Base-by-base conservation (phyloP, 2,888 invertebrate genomes). In the Synanthedon myopaeformis region DNA sequence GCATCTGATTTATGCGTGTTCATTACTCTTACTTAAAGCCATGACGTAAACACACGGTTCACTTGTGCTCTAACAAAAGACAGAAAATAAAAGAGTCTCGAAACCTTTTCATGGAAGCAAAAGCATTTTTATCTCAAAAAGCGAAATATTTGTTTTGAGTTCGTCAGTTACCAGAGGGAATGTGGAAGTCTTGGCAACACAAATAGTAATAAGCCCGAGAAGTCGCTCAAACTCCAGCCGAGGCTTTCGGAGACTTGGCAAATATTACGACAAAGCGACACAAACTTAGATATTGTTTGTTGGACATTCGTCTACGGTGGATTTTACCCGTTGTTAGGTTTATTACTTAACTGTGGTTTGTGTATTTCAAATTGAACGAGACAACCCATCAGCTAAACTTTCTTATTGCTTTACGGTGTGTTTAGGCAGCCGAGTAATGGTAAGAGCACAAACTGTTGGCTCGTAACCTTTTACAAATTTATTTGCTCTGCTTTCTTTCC, bases 201-300 rank as follows among this genome's bases (percentile, higher is more conserved):
- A 82, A 82, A 82, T 78, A 82, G 80, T 81, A 82, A 82, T 83
- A 81, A 82, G 80, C 77, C 72, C 59, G 71, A 67, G 74, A 76
- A 79, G 76, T 74, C 73, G 67, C 72, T 70, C 66, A 72, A 79
- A 79, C 74, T 81, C 70, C 62, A 41, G 63, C 56, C 63, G 64
- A 65, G 61, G 72, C 70, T 74, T 75, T 74, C 66, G 67, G 72
- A 74, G 70, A 69, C 77, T 74, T 66, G 71, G 74, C 76, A 78
- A 82, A 82, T 80, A 81, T 78, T 70, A 77, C 75, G 67, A 76
- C 76, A 79, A 78, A 76, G 81, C 74, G 78, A 76, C 76, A 69
- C 66, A 70, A 81, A 80, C 76, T 80, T 79, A 64, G 75, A 80
- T 82, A 79, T 79, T 80, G 75, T 80, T 78, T 76, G 76, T 74